Evolutionary conservation across 2,113 vertebrate genomes (phyloP).

Genomic region (Octodon degus): DNA sequence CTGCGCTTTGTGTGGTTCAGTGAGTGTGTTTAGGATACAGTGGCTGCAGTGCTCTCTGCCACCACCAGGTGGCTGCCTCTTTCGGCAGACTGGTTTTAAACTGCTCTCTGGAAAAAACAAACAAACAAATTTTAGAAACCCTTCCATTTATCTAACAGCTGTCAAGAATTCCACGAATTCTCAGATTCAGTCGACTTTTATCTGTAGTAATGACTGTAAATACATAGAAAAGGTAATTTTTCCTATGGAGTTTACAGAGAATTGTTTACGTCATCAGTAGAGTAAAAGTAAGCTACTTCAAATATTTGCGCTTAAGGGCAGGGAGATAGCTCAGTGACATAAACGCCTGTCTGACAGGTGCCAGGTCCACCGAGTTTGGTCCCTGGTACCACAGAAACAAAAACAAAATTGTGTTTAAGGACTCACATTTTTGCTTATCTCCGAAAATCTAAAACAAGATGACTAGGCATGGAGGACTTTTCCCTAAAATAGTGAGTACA

Average conservation of each 20-base stretch:
- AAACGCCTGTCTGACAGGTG: too few relatives aligned
- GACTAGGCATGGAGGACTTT: background rate
- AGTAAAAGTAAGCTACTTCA: slow-evolving; percentile 35
- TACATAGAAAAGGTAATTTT: background rate
- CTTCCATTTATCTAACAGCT: slow-evolving; percentile 16
- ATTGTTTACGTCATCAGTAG: background rate
- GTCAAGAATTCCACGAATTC: slow-evolving; percentile 5
- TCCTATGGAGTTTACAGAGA: background rate
- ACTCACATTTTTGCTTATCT: background rate
- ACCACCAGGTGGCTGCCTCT: slow-evolving; percentile 76
- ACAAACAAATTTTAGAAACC: slow-evolving; percentile 5
- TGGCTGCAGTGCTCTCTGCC: background rate
- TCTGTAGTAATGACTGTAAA: background rate
- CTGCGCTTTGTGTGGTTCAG: background rate
- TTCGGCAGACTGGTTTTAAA: slow-evolving; percentile 11
- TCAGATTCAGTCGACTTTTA: background rate
- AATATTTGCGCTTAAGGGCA: background rate
- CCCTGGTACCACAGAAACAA: too few relatives aligned
- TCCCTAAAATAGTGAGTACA: background rate
- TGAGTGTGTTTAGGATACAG: background rate
- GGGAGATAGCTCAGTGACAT: too few relatives aligned
- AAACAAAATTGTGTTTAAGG: background rate
- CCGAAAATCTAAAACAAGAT: slow-evolving; percentile 53
- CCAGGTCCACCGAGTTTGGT: too few relatives aligned
- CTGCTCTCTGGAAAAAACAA: background rate